phyloP scores from a whole-genome alignment of 2,888 invertebrate species.

The Acanthacorydalis orientalis region DNA sequence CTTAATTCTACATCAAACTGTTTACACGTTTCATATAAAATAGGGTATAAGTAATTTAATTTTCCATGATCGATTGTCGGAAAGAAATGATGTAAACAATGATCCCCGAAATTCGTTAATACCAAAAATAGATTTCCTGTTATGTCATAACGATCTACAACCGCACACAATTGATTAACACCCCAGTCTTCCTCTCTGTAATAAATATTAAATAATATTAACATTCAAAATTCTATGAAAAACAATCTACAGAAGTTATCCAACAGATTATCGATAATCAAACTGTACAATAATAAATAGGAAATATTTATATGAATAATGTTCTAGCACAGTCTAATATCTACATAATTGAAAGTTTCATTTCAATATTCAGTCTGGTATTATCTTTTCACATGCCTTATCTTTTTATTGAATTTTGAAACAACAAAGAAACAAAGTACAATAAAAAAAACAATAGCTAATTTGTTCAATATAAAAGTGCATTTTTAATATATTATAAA shows the following conservation, averaged over 20 bases:
- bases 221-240: neutral
- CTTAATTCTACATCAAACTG: constrained; percentile 40
- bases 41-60: constrained; percentile 45
- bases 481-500: no score
- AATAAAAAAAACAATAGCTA: no score
- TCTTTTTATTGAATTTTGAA: no score
- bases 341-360: no score
- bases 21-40: constrained; percentile 40
- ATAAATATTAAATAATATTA: constrained; percentile 9
- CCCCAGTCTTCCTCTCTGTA: constrained; percentile 57
- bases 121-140: constrained; percentile 47
- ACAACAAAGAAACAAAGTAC: no score
- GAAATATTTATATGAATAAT: no score
- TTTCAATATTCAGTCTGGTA: no score
- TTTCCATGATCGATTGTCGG: constrained; percentile 65
- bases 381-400: no score
- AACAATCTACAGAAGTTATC: neutral
- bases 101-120: constrained; percentile 60
- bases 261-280: no score
- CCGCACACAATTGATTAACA: constrained; percentile 53
- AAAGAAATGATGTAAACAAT: constrained; percentile 63
- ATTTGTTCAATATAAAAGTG: no score
- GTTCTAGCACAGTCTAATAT: no score
- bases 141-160: constrained; percentile 51
- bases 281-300: no score